phyloP scores from a whole-genome alignment of 2,797 vertebrate species.

The Calcarius lapponicus region DNA sequence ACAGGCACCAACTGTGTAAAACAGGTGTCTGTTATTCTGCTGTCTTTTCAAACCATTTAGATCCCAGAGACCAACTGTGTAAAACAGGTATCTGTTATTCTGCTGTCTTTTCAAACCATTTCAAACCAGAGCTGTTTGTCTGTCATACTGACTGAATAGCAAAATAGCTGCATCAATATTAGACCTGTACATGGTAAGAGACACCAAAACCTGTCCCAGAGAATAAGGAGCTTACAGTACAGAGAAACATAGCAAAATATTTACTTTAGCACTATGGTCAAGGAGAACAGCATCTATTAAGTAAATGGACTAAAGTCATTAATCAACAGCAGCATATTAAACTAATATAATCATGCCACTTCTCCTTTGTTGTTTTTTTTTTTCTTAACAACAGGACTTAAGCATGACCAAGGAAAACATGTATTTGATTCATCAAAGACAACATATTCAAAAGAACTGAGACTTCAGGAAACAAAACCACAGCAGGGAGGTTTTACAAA shows the following conservation, averaged over 20 bases:
- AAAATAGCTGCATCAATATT: neutral
- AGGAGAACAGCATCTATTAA: conserved; percentile 12
- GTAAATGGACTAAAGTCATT: conserved; percentile 13
- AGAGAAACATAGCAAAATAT: neutral
- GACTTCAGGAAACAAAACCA: neutral
- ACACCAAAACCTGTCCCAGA: neutral
- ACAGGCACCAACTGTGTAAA: neutral
- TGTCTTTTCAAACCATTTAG: neutral
- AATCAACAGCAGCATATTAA: conserved; percentile 6
- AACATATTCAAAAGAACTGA: neutral
- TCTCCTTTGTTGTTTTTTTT: neutral
- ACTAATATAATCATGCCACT: neutral
- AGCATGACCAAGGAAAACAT: neutral
- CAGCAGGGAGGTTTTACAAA: neutral
- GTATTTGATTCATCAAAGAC: neutral
- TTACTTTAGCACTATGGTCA: neutral
- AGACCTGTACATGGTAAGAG: neutral
- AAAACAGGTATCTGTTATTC: neutral
- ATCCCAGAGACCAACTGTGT: neutral
- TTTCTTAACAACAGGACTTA: neutral
- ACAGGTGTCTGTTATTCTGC: neutral
- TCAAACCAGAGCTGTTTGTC: neutral
- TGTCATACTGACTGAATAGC: neutral
- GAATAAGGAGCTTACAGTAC: neutral
- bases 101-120: neutral